Conservation (phyloP, 2,113 vertebrate species). For the Mugil cephalus region DNA sequence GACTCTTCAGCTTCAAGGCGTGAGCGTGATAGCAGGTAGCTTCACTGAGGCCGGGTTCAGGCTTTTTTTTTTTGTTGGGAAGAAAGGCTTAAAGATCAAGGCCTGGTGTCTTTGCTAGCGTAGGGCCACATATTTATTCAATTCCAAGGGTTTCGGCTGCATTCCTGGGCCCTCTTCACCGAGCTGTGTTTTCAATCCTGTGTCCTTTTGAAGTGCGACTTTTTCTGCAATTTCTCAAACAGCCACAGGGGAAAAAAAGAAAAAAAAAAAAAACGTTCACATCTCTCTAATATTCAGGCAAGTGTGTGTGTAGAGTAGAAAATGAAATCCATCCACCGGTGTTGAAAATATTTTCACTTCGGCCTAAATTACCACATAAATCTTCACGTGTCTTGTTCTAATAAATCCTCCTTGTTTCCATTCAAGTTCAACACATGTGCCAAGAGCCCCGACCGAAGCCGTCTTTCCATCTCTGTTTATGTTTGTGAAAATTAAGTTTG, state of each 20-base stretch:
- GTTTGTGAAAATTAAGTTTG: slow-evolving; percentile 31
- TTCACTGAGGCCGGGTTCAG: slow-evolving; percentile 10
- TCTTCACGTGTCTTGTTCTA: slow-evolving; percentile 32
- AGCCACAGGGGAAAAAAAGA: slow-evolving; percentile 18
- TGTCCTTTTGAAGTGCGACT: slow-evolving; percentile 47
- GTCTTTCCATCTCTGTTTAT: slow-evolving; percentile 18
- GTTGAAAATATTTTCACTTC: slow-evolving; percentile 40
- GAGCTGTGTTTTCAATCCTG: slow-evolving; percentile 51
- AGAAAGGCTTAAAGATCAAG: slow-evolving; percentile 69
- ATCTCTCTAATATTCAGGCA: slow-evolving; percentile 6
- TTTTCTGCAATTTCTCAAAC: slow-evolving; percentile 25
- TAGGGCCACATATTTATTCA: slow-evolving; percentile 63
- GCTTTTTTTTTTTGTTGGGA: slow-evolving; percentile 46
- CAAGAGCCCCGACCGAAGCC: slow-evolving; percentile 17
- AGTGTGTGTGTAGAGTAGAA: neutral
- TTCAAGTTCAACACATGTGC: slow-evolving; percentile 14
- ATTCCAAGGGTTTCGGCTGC: slow-evolving; percentile 60
- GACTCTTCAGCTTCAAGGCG: slow-evolving; percentile 22
- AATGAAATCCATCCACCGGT: slow-evolving; percentile 18
- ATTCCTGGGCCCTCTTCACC: slow-evolving; percentile 50
- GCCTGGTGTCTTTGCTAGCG: slow-evolving; percentile 42
- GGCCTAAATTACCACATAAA: slow-evolving; percentile 38
- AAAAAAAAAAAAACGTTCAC: neutral
- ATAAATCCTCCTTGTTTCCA: slow-evolving; percentile 50
- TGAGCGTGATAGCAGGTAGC: slow-evolving; percentile 19